Evolutionary conservation across 35 echinoderm and acorn worm species (phyloP), one percentile per base, ranked within the genome.

Genomic region (Patiria miniata): DNA sequence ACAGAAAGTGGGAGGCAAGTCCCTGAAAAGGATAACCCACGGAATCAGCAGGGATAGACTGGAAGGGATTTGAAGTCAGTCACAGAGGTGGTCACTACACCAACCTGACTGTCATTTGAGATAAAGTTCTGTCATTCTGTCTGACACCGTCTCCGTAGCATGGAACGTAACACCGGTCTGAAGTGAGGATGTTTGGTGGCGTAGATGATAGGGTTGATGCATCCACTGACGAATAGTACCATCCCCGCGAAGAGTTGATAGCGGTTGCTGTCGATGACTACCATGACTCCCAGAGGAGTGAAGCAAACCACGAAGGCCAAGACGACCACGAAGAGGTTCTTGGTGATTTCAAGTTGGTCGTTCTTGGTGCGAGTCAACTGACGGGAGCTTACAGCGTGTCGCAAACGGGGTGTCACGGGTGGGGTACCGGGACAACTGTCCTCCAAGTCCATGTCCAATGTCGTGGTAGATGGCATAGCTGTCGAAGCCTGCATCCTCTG

Each of bases 171-270:
- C 22, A 84, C 55, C 18, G 44, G 29, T 60, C 57, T 57, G 53
- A 84, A 84, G 36, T 84, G 82, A 18, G 82, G 82, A 28, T 84
- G 82, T 15, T 58, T 53, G 38, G 52, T 53, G 30, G 82, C 82
- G 32, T 84, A 84, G 5, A 84, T 84, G 30, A 84, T 9, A 4
- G 82, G 82, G 38, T 84, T 84, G 36, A 84, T 60, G 37, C 38
- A 10, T 6, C 51, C 19, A 60, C 57, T 84, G 2, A 38, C 82
- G 57, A 84, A 37, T 28, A 84, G 36, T 1, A 21, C 53, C 19
- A 84, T 26, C 37, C 29, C 51, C 4, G 51, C 82, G 82, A 59
- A 84, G 30, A 84, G 82, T 0, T 60, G 54, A 39, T 60, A 58
- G 21, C 32, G 16, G 39, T 84, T 58, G 36, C 53, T 84, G 4